Conservation (phyloP, 2,797 vertebrate genomes). For the Falco biarmicus region DNA sequence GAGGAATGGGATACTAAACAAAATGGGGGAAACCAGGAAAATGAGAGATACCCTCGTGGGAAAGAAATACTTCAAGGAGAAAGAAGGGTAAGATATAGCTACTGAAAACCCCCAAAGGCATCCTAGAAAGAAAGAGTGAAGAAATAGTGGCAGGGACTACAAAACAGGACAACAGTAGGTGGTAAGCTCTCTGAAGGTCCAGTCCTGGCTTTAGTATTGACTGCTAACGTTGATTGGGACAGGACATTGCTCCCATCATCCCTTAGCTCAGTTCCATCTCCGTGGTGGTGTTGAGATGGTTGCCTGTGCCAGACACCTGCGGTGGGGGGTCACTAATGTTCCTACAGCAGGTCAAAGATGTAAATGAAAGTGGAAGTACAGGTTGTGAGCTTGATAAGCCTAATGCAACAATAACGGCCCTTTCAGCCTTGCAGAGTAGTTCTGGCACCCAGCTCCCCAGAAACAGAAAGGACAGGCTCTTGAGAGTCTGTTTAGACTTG, state of each 20-base stretch:
- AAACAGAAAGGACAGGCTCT: conserved; percentile 45
- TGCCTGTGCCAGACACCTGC: not conserved
- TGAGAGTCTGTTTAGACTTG: conserved; percentile 63
- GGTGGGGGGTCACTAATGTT: not conserved
- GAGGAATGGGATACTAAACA: not conserved
- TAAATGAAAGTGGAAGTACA: not conserved
- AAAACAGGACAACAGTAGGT: not conserved
- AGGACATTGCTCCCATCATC: not conserved
- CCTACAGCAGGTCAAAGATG: not conserved
- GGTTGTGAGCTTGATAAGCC: not conserved
- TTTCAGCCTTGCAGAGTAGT: conserved; percentile 1
- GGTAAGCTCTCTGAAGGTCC: not conserved
- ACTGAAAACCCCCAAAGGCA: not conserved
- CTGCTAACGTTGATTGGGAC: fast-evolving
- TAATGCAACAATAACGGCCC: conserved; percentile 31
- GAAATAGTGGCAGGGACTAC: not conserved
- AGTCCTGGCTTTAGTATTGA: not conserved
- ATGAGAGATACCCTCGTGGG: not conserved
- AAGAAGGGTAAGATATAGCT: not conserved
- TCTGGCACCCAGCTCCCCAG: conserved; percentile 6
- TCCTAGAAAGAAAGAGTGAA: not conserved
- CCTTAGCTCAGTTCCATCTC: not conserved
- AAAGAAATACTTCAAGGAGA: not conserved
- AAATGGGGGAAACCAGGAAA: not conserved
- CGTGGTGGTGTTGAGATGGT: not conserved